These are phyloP conservation scores for Tricholaema leucomelas DNA, from an alignment of 2,113 vertebrate species.

Conservation along the genomic window DNA sequence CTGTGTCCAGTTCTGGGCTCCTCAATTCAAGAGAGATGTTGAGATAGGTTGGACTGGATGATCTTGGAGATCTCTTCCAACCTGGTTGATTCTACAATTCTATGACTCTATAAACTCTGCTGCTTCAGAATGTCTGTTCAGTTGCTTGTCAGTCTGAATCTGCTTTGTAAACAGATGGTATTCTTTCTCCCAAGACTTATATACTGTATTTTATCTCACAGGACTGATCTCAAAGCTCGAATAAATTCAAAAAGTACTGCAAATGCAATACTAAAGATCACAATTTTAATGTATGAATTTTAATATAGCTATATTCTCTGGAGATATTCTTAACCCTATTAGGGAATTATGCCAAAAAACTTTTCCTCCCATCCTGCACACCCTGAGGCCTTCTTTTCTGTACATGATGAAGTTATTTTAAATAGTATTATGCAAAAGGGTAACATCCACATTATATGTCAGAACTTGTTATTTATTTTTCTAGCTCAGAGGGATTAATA, in stretches of 20 bases:
- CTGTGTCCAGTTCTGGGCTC: no score
- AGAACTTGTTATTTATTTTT: neutral
- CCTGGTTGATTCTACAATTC: no score
- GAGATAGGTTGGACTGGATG: no score
- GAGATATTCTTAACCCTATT: neutral
- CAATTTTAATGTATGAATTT: neutral
- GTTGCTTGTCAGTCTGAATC: neutral
- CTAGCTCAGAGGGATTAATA: neutral
- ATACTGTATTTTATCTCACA: neutral
- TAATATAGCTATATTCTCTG: neutral
- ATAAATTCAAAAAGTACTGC: neutral
- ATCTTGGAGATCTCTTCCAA: no score
- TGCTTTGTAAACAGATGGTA: neutral
- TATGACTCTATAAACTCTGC: neutral
- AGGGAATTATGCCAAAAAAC: neutral
- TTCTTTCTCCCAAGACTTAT: neutral
- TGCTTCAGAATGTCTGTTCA: neutral
- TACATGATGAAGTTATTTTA: neutral
- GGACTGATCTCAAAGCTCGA: neutral
- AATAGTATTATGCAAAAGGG: neutral
- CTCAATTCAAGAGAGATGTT: no score
- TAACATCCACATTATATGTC: rapidly evolving
- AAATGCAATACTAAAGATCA: neutral
- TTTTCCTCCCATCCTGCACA: neutral
- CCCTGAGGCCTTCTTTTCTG: neutral